These are phyloP conservation scores for Meloidogyne exigua DNA, from an alignment of 1,140 invertebrate species.

Conservation along the genomic window DNA sequence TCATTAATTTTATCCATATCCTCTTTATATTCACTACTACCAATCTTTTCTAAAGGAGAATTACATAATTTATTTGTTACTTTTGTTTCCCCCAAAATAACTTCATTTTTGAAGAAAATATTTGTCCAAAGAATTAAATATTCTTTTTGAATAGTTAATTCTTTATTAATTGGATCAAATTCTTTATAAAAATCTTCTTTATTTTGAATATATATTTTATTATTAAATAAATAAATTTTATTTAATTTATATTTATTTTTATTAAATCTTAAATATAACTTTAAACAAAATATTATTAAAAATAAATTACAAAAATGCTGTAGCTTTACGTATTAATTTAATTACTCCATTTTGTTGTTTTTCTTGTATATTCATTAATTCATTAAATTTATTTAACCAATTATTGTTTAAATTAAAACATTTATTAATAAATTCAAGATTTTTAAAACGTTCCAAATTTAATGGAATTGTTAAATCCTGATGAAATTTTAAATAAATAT, in stretches of 20 bases:
- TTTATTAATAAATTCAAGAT: neutral
- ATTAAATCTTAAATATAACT: neutral
- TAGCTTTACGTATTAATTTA: neutral
- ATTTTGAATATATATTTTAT: neutral
- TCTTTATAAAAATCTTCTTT: neutral
- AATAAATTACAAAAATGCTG: neutral
- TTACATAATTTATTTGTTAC: neutral
- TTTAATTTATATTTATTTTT: neutral
- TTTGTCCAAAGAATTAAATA: neutral
- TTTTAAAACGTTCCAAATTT: neutral
- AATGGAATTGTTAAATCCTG: neutral
- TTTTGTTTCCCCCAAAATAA: neutral
- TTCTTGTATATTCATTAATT: neutral
- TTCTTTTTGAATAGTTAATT: neutral
- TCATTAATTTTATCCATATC: neutral
- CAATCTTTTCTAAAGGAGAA: neutral
- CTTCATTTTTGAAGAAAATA: neutral
- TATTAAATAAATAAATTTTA: neutral
- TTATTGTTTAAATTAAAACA: neutral
- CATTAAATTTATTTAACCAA: neutral
- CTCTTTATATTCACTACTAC: neutral
- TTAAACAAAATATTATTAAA: neutral
- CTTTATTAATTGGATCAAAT: neutral
- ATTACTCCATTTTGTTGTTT: neutral
- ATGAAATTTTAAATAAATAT: conserved; percentile 6